A percentile compares a stretch with the other conserved stretches of the same genome.
Evolutionary conservation across 2,888 invertebrate genomes (phyloP).

Genomic region (Xestoiulus laeticollis): DNA sequence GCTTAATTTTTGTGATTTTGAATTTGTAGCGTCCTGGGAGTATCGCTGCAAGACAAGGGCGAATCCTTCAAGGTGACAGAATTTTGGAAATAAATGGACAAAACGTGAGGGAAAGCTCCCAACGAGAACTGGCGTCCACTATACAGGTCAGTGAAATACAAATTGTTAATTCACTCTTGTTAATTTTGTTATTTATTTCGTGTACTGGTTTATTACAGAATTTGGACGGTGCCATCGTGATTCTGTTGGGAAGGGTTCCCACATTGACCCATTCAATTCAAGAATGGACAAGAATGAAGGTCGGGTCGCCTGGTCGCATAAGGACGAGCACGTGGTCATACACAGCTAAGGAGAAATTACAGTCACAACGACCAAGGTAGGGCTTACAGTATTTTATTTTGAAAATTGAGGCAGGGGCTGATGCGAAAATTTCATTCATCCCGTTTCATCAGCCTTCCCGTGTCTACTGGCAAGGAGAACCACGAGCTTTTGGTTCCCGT

Average conservation of each 20-base stretch:
- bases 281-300: constrained; percentile 59
- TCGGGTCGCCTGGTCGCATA: constrained; percentile 56
- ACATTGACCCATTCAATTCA: constrained; percentile 58
- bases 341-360: constrained; percentile 56
- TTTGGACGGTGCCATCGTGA: constrained; percentile 60
- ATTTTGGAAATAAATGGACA: constrained; percentile 60
- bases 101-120: constrained; percentile 59
- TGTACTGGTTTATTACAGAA: constrained; percentile 56
- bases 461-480: constrained; percentile 52
- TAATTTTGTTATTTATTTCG: background rate
- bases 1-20: background rate
- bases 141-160: constrained; percentile 57
- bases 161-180: background rate
- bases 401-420: background rate
- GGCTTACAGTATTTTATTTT: background rate
- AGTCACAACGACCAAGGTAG: constrained; percentile 56
- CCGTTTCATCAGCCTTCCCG: constrained; percentile 48
- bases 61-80: constrained; percentile 60
- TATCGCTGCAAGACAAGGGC: constrained; percentile 59
- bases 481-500: constrained; percentile 52
- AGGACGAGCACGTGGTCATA: constrained; percentile 56
- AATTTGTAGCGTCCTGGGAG: constrained; percentile 60
- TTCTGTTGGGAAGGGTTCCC: constrained; percentile 60
- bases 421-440: background rate
- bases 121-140: constrained; percentile 59